Conservation (phyloP, 1,140 invertebrate species). For the Lucilia sericata region DNA sequence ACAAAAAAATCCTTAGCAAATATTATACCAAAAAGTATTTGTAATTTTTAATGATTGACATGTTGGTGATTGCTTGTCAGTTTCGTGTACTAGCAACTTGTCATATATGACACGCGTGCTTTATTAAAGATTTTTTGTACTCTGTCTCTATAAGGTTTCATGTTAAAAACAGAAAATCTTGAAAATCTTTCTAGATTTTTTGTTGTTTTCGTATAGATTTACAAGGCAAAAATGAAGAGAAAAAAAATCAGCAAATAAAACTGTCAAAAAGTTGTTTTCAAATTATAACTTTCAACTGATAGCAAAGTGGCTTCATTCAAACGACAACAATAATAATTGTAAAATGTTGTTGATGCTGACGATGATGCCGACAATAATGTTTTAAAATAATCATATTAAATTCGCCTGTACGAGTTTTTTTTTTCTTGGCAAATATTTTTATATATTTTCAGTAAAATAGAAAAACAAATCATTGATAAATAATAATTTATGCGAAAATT, state of each 20-base stretch:
- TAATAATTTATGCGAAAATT: slow-evolving; percentile 14
- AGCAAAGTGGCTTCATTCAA: slow-evolving; percentile 23
- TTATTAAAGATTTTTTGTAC: slow-evolving; percentile 35
- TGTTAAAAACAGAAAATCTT: not conserved
- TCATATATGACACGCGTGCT: slow-evolving; percentile 44
- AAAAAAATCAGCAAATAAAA: slow-evolving; percentile 34
- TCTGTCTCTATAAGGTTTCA: not conserved
- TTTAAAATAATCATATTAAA: not conserved
- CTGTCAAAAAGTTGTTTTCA: slow-evolving; percentile 44
- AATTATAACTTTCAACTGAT: slow-evolving; percentile 40
- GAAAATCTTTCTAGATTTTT: not conserved
- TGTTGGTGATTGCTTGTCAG: slow-evolving; percentile 44
- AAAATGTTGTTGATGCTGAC: not conserved
- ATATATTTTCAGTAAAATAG: not conserved
- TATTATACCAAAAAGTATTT: too few relatives aligned
- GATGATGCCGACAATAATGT: slow-evolving; percentile 4
- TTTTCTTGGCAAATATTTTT: not conserved
- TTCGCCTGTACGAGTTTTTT: not conserved
- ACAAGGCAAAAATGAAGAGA: not conserved
- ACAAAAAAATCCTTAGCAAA: not conserved
- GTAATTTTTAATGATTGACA: slow-evolving; percentile 30
- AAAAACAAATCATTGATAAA: slow-evolving; percentile 17
- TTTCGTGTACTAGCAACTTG: slow-evolving; percentile 43
- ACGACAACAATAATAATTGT: slow-evolving; percentile 23
- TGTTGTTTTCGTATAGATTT: not conserved